Conservation (phyloP, 2,113 vertebrate genomes). For the mouse (Mus musculus) region GRCm39 chr5:93196501-93197000, state of each 20-base stretch:
- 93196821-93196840: slow-evolving; percentile 5
- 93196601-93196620: neutral
- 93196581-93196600: neutral
- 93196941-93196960: slow-evolving; percentile 63
- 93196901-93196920: neutral
- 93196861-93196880: neutral
- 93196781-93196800: neutral
- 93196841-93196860: neutral
- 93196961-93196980: neutral
- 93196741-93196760: neutral
- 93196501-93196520: neutral
- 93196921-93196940: slow-evolving; percentile 40
- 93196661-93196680: slow-evolving; percentile 12
- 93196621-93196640: neutral
- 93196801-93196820: neutral
- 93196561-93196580: neutral
- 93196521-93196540: neutral
- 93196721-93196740: neutral
- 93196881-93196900: neutral
- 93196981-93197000: neutral
- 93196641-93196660: neutral
- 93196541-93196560: neutral
- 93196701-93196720: neutral
- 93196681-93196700: neutral
- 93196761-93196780: neutral